Evolutionary conservation across 2,888 invertebrate species (phyloP).

Genomic region (Theretra japonica): DNA sequence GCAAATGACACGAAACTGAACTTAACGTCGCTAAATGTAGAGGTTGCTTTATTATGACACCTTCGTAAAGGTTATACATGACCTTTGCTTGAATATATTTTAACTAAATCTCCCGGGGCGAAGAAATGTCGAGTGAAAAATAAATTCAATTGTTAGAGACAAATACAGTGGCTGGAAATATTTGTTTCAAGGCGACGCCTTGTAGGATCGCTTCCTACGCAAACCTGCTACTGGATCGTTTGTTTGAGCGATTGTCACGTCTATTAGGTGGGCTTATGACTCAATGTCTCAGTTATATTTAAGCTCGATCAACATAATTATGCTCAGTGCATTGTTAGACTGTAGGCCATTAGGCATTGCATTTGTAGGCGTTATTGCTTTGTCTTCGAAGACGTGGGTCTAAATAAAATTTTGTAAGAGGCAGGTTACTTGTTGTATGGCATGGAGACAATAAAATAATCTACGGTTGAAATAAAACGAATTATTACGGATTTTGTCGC

Average conservation of each 20-base stretch:
- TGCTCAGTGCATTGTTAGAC: background rate
- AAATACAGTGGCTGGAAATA: background rate
- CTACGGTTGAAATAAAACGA: too few species aligned
- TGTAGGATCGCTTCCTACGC: conserved; percentile 13
- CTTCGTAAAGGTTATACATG: conserved; percentile 4
- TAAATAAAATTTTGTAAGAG: background rate
- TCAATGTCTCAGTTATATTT: background rate
- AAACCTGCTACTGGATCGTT: background rate
- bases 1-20: conserved; percentile 47
- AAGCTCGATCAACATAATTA: background rate
- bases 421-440: background rate
- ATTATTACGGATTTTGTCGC: too few species aligned
- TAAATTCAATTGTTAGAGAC: background rate
- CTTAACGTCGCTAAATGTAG: conserved; percentile 37
- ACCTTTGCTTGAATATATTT: conserved; percentile 20
- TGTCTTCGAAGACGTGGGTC: background rate
- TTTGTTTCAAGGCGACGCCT: conserved; percentile 9
- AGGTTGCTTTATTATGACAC: conserved; percentile 26
- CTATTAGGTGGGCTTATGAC: too few species aligned
- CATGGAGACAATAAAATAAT: background rate
- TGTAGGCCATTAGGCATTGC: background rate
- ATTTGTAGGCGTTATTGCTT: background rate
- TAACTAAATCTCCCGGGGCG: background rate
- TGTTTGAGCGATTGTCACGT: background rate
- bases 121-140: background rate